A percentile compares a stretch with the other conserved stretches of the same genome.
phyloP scores from a whole-genome alignment of 2,797 vertebrate genomes.

The Acanthopagrus latus region DNA sequence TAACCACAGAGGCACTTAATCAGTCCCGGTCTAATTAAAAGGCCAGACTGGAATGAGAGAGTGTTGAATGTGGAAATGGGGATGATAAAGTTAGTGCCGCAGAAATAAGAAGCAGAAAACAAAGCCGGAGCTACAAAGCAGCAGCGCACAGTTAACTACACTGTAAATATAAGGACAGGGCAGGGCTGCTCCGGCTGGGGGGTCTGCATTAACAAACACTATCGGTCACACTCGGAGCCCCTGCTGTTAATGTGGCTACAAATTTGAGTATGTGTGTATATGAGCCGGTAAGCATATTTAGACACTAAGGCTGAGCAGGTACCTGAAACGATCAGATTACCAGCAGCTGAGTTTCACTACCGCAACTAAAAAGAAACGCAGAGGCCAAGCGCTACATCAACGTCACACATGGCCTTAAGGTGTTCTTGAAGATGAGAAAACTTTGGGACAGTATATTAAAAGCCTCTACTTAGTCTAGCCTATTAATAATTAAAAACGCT shows the following conservation, averaged over 20 bases:
- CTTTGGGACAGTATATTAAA: conserved; percentile 23
- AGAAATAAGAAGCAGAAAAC: conserved; percentile 40
- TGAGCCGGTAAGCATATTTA: conserved; percentile 20
- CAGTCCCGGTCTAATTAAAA: conserved; percentile 85
- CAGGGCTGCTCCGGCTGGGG: conserved; percentile 28
- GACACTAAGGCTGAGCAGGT: background rate
- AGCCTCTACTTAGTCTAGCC: conserved; percentile 21
- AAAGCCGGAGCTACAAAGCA: conserved; percentile 6
- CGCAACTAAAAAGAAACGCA: conserved; percentile 8
- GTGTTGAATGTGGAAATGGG: conserved; percentile 73
- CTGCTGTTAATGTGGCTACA: conserved; percentile 20
- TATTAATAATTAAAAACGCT: conserved; percentile 42
- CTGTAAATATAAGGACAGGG: conserved; percentile 50
- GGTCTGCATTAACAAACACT: conserved; percentile 53
- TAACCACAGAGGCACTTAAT: conserved; percentile 80
- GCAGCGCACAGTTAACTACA: conserved; percentile 23
- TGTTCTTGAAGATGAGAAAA: conserved; percentile 23
- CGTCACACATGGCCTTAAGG: conserved; percentile 27
- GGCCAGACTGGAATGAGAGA: conserved; percentile 71
- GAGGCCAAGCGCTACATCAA: conserved; percentile 24
- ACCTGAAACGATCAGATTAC: conserved; percentile 40
- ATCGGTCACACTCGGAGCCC: conserved; percentile 45
- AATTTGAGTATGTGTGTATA: conserved; percentile 14
- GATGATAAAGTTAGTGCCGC: conserved; percentile 65
- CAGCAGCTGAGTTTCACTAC: conserved; percentile 2